Conservation (phyloP, 2,113 vertebrate genomes). For the Rhabdomys dilectus region DNA sequence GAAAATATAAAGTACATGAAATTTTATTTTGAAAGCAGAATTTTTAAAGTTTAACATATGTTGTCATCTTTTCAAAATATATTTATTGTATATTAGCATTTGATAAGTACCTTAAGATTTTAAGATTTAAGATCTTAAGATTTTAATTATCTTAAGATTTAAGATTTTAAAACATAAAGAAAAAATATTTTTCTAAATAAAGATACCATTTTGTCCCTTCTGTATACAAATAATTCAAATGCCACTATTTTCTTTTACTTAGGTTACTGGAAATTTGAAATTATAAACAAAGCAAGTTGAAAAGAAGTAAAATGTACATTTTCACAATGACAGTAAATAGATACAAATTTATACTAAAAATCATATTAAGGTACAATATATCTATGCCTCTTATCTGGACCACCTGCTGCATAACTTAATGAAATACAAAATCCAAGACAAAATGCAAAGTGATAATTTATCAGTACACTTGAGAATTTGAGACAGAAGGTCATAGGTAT, state of each 20-base stretch:
- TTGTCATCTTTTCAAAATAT: background rate
- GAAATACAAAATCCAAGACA: slow-evolving; percentile 69
- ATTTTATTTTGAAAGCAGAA: background rate
- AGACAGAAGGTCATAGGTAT: slow-evolving; percentile 36
- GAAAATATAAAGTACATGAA: background rate
- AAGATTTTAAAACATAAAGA: slow-evolving; percentile 73
- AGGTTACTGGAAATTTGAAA: slow-evolving; percentile 61
- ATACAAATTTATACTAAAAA: slow-evolving; percentile 63
- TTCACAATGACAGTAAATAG: slow-evolving; percentile 2
- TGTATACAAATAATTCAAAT: slow-evolving; percentile 56
- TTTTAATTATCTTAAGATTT: slow-evolving; percentile 73
- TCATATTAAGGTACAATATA: slow-evolving; percentile 65
- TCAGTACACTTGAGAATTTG: slow-evolving; percentile 10
- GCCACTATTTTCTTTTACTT: background rate
- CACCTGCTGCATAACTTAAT: slow-evolving; percentile 75
- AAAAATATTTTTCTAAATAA: slow-evolving; percentile 71
- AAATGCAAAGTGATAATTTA: slow-evolving; percentile 71
- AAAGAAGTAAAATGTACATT: slow-evolving; percentile 42
- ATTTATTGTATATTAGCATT: slow-evolving; percentile 60
- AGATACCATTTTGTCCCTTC: slow-evolving; percentile 68
- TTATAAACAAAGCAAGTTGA: slow-evolving; percentile 55
- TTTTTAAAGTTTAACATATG: slow-evolving; percentile 34
- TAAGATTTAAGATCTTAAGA: slow-evolving; percentile 67
- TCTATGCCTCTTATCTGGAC: slow-evolving; percentile 46
- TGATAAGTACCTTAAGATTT: slow-evolving; percentile 71